Evolutionary conservation across 2,888 invertebrate genomes (phyloP).

Genomic region (Parelbella ahira): DNA sequence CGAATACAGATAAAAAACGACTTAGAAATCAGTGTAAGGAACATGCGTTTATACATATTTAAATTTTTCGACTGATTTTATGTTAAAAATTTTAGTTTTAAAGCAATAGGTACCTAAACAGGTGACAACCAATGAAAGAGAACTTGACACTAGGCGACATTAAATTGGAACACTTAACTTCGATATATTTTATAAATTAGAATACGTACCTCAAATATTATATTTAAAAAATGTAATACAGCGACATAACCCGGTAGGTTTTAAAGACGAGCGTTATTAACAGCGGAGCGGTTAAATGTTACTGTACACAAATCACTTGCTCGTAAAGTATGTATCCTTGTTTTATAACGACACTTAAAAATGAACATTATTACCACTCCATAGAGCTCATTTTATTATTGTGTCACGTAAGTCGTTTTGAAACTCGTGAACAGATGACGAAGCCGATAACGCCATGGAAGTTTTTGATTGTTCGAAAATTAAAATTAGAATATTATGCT

Average conservation of each 20-base stretch:
- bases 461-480: slow-evolving; percentile 11
- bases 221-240: not conserved
- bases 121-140: too few relatives aligned
- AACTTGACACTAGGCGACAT: too few relatives aligned
- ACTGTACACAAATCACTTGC: slow-evolving; percentile 9
- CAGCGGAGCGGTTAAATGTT: slow-evolving; percentile 12
- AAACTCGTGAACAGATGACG: slow-evolving; percentile 17
- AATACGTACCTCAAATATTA: slow-evolving; percentile 3
- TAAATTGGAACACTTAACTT: not conserved
- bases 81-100: too few relatives aligned
- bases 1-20: too few relatives aligned
- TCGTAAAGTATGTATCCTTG: slow-evolving; percentile 10
- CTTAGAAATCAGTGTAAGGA: too few relatives aligned
- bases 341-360: slow-evolving; percentile 2
- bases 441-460: slow-evolving; percentile 21
- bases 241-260: not conserved
- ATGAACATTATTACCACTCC: slow-evolving; percentile 1
- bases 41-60: too few relatives aligned
- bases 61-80: too few relatives aligned
- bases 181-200: not conserved
- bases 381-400: slow-evolving; percentile 11
- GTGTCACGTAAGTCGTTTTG: slow-evolving; percentile 10
- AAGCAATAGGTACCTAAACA: too few relatives aligned
- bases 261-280: slow-evolving; percentile 1
- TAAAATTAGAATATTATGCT: slow-evolving; percentile 27